A percentile compares a stretch with the other conserved stretches of the same genome.
Evolutionary conservation across 2,888 invertebrate species (phyloP).

Genomic region (Mylabris sibirica): DNA sequence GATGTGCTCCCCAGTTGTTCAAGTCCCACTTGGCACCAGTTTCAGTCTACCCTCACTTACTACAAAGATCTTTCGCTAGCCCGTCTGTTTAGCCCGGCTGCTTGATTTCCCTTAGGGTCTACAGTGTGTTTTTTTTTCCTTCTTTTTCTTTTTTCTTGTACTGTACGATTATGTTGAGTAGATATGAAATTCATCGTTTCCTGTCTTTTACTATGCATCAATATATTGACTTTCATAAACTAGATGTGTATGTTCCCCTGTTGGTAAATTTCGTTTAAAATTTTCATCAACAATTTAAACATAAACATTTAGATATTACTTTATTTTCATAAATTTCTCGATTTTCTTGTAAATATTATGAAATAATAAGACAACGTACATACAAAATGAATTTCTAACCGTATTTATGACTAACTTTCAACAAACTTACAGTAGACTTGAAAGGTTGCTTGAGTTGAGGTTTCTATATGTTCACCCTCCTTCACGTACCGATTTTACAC

Average conservation of each 20-base stretch:
- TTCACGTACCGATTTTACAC: slow-evolving; percentile 33
- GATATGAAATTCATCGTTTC: slow-evolving; percentile 59
- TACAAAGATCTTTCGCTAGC: slow-evolving; percentile 27
- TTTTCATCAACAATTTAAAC: background rate
- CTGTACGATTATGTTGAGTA: slow-evolving; percentile 60
- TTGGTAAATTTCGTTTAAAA: background rate
- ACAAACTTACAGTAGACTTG: slow-evolving; percentile 38
- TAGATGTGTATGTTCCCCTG: slow-evolving; percentile 4
- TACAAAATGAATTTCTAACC: slow-evolving; percentile 21
- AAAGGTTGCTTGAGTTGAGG: slow-evolving; percentile 38
- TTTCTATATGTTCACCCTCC: slow-evolving; percentile 37
- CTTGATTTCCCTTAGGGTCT: slow-evolving; percentile 61
- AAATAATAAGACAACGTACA: background rate
- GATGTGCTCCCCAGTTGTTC: slow-evolving; percentile 50
- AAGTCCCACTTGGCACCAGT: slow-evolving; percentile 54
- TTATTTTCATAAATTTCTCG: background rate
- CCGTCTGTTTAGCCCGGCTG: slow-evolving; percentile 44
- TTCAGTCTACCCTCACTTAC: slow-evolving; percentile 37
- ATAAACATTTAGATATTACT: background rate
- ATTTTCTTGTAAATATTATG: background rate
- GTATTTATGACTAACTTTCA: slow-evolving; percentile 33
- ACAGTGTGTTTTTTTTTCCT: no score
- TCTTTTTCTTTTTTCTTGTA: slow-evolving; percentile 46
- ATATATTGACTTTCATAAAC: slow-evolving; percentile 37
- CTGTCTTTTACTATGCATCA: slow-evolving; percentile 32